A percentile compares a stretch with the other conserved stretches of the same genome.
Conservation (phyloP, 1,140 invertebrate species). For the Spodoptera litura region DNA sequence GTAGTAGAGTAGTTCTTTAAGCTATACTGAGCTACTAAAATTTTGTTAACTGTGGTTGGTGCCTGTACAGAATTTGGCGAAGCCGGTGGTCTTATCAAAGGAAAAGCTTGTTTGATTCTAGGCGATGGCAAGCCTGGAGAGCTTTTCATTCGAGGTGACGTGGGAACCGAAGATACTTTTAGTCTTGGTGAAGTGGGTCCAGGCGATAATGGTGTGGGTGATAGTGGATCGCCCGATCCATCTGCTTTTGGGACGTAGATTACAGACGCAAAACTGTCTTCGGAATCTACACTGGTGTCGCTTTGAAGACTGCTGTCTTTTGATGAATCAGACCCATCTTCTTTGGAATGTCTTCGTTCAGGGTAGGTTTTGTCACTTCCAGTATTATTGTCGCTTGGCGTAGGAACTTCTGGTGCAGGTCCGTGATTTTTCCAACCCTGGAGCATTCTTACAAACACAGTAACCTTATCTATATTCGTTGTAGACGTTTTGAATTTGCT, state of each 20-base stretch:
- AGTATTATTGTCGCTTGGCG: conserved; percentile 76
- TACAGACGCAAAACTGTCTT: conserved; percentile 96
- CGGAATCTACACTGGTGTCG: conserved; percentile 96
- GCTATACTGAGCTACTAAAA: conserved; percentile 80
- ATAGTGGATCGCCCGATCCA: conserved; percentile 86
- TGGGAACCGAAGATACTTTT: conserved; percentile 89
- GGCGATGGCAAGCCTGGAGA: conserved; percentile 88
- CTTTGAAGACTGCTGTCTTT: conserved; percentile 97
- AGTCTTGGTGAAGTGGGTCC: conserved; percentile 88
- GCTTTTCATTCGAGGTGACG: conserved; percentile 89
- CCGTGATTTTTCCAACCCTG: conserved; percentile 90
- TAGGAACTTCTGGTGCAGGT: conserved; percentile 81
- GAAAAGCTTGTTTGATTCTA: conserved; percentile 87
- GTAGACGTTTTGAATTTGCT: conserved; percentile 93
- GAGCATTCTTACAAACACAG: conserved; percentile 91
- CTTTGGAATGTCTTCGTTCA: conserved; percentile 82
- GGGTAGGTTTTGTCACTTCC: conserved; percentile 73
- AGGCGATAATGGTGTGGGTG: conserved; percentile 86
- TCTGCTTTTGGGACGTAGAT: conserved; percentile 92
- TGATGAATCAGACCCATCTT: conserved; percentile 95
- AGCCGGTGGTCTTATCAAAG: conserved; percentile 86
- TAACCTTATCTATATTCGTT: conserved; percentile 92
- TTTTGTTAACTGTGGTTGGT: conserved; percentile 81
- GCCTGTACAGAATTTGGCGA: conserved; percentile 85
- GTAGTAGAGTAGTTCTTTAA: conserved; percentile 80